Base-by-base conservation (phyloP, 2,797 vertebrate species). In the Pangasius mekongensis region DNA sequence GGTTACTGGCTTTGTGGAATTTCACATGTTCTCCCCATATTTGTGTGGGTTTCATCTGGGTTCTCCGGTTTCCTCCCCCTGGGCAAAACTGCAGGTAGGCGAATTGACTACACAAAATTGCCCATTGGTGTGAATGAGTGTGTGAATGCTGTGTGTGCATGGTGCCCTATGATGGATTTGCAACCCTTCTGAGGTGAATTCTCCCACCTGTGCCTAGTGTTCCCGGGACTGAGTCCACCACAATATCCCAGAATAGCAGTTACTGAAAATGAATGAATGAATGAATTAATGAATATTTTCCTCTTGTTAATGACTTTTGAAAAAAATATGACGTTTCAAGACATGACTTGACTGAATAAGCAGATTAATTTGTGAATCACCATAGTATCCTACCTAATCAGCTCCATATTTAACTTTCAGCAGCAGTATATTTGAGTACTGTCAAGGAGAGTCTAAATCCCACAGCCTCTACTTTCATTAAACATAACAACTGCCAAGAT, bases 401-500 rank as follows among this genome's bases (percentile, higher is more conserved):
- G 14, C 36, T 64, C 24, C 6, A 62, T 13, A 24, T 83, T 83
- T 43, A 9, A 47, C 64, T 82, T 60, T 22, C n/a, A 81, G 56
- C 11, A 1, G 33, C 4, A 36, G 43, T 39, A 62, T 24, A 39
- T 60, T 6, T 60, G 20, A 36, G 1, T 5, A 2, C 30, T 58
- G 14, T 81, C n/a, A 3, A 60, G 18, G 22, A 78, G 30, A 80
- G 11, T 10, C 3, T 56, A 2, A 7, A 82, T 62, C 8, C 3
- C n/a, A 33, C 52, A 80, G 77, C 10, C 20, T 16, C 49, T 52
- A 39, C 36, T 86, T 60, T 91, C 71, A 87, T 66, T 56, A 52
- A 52, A 76, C 3, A 27, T 56, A 56, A 83, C 62, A 77, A 71
- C 64, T 66, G 49, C 78, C 64, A 64, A 67, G 62, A 88, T 90